Base-by-base conservation (phyloP, 2,888 invertebrate genomes). In the Diploptera punctata region DNA sequence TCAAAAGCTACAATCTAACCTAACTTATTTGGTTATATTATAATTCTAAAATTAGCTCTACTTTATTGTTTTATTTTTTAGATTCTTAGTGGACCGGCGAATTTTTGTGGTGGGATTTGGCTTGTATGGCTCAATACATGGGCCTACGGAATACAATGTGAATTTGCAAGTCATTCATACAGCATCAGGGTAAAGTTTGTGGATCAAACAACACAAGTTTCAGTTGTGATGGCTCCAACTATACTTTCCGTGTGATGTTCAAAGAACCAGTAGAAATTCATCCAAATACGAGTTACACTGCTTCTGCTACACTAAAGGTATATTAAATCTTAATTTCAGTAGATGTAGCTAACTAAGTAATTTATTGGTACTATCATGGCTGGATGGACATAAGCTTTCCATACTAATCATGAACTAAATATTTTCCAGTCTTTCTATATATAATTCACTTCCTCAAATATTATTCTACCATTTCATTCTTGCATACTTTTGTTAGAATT, bases 91-190 rank as follows among this genome's bases (percentile, higher is more conserved):
- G 0, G 93, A 94, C 80, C 87, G 91, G 77, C 86, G 91, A 73
- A 93, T 95, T 77, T 94, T 91, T 82, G 88, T 95, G 21, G 91
- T 93, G 73, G 95, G 94, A 1, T 93, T 94, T 82, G 94, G 94
- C 72, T 83, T 95, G 75, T 94, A 93, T 81, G 94, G 94, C 33
- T 93, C 93, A 33, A 91, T 93, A 78, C 91, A 92, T 81, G 92
- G 92, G 26, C 88, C 90, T 1, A 89, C 91, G 7, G 93, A 93
- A 80, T 94, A 94, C 81, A 88, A 90, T 80, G 93, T 91, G 49
- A 88, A 89, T 78, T 89, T 94, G 77, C 89, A 93, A 89, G 87
- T 94, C 73, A 89, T 93, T 74, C 92, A 93, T 80, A 86, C 91
- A 24, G 90, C 91, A 1, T 90, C 92, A 1, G 90, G 90, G n/a